phyloP scores from a whole-genome alignment of 2,797 vertebrate genomes.

The Halcyon chelicuti region DNA sequence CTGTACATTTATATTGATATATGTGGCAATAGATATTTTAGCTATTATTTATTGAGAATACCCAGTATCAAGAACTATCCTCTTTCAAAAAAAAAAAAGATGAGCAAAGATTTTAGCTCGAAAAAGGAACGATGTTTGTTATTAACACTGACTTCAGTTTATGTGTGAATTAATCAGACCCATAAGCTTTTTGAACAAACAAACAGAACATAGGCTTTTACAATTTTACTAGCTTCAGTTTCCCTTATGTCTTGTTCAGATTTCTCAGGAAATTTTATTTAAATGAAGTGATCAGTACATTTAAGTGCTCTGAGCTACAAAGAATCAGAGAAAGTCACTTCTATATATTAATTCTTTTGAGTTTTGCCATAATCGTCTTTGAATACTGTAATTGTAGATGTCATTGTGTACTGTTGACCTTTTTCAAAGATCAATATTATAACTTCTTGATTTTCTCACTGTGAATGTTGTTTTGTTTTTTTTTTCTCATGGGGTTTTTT shows the following conservation, averaged over 20 bases:
- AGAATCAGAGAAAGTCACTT: neutral
- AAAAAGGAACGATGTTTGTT: neutral
- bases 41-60: neutral
- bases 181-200: neutral
- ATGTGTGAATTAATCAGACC: neutral
- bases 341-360: neutral
- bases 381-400: neutral
- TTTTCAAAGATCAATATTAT: neutral
- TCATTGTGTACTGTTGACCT: neutral
- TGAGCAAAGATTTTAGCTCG: neutral
- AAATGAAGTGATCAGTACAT: neutral
- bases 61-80: neutral
- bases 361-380: neutral
- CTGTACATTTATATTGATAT: neutral
- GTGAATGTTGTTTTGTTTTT: neutral
- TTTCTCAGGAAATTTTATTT: neutral
- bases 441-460: neutral
- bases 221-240: neutral
- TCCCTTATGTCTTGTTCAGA: neutral
- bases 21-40: neutral
- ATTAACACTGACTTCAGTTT: neutral
- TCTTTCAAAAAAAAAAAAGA: neutral
- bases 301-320: neutral
- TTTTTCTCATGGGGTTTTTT: neutral
- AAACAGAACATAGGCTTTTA: neutral